Base-by-base conservation (phyloP, 2,113 vertebrate genomes). In the Girardinichthys multiradiatus region DNA sequence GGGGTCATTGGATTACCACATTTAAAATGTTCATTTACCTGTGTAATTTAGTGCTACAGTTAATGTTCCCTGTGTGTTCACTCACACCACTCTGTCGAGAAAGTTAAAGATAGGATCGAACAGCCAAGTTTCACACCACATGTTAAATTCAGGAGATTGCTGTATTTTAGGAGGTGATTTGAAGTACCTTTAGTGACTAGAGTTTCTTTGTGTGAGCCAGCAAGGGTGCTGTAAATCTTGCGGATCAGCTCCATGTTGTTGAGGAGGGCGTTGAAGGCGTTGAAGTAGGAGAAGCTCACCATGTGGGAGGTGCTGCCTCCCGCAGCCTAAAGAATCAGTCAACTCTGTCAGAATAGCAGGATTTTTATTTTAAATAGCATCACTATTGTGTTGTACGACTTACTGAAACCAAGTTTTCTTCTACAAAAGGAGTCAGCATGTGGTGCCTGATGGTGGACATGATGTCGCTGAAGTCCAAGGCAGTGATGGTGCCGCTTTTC, bases 241-340 rank as follows among this genome's bases (percentile, higher is more conserved):
- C 96, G 95, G 80, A 99, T 92, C 77, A 99, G 94, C 83, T 99
- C 98, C 98, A 99, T 99, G 91, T 98, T 98, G 94, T 99, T 98
- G 84, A 99, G 93, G 80, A 99, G 94, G 24, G 95, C 95, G 90
- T 98, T 99, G 94, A 99, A 99, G 65, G 97, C 98, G 86, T 97
- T 99, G 93, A 99, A 99, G 94, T 96, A 99, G 79, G 98, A 99
- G 94, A 99, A 99, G 95, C 98, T 99, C 89, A 99, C 97, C 94
- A 97, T 95, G 91, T 98, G 98, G 69, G 97, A 96, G 84, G 96
- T 97, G 76, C 93, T 95, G 84, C 97, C 96, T 82, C 97, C 97
- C 71, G 97, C 97, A 81, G 94, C 97, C 98, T 97, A 85, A 70
- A 88, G 91, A 67, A 61, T 63, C 10, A 89, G 17, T 42, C 70